These are phyloP conservation scores for Tolmerus cingulatus DNA, from an alignment of 2,888 invertebrate genomes.

Conservation along the genomic window DNA sequence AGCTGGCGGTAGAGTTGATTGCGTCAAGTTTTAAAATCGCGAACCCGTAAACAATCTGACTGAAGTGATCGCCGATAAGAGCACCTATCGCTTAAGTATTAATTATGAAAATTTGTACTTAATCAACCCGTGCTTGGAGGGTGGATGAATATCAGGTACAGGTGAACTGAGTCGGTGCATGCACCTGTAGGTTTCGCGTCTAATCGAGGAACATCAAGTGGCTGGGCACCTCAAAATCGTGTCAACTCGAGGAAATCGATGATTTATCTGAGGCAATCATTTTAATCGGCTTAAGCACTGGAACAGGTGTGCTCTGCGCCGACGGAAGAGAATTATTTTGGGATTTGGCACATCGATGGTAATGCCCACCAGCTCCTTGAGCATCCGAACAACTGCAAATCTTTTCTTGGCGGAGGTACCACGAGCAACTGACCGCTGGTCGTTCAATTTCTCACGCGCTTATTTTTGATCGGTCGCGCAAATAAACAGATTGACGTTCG, in stretches of 20 bases:
- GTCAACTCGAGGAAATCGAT: conserved; percentile 8
- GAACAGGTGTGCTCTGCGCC: neutral
- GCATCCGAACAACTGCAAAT: conserved; percentile 12
- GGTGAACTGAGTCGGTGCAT: neutral
- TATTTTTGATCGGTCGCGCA: conserved; percentile 21
- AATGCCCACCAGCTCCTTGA: neutral
- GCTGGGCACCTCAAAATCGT: neutral
- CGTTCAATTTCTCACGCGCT: neutral
- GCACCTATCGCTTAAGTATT: neutral
- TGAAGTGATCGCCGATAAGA: neutral
- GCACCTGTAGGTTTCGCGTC: neutral
- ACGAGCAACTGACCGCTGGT: neutral
- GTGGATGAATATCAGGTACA: neutral
- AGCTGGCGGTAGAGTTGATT: neutral
- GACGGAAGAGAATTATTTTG: neutral
- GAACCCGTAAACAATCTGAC: neutral
- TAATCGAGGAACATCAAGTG: neutral
- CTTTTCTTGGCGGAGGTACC: neutral
- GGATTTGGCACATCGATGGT: conserved; percentile 6
- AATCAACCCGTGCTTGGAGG: neutral
- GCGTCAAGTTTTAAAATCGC: neutral
- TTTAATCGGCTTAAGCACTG: neutral
- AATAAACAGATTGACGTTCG: conserved; percentile 25
- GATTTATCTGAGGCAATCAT: neutral
- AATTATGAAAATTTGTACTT: neutral